Conservation (phyloP, 2,113 vertebrate genomes). For the Heptranchias perlo region DNA sequence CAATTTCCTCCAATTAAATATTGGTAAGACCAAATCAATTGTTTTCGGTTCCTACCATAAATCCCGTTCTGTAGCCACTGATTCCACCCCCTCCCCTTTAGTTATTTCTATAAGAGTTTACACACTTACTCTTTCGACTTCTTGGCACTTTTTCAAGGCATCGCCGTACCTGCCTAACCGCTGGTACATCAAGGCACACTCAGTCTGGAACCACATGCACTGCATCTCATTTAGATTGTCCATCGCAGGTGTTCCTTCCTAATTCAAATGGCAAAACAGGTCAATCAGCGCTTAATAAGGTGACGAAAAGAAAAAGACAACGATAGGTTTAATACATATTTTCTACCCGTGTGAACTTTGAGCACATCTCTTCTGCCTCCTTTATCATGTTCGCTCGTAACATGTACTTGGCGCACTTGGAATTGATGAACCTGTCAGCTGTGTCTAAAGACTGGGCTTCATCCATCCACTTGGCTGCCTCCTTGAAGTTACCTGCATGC, state of each 20-base stretch:
- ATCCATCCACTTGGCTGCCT: slow-evolving; percentile 70
- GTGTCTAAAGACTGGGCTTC: slow-evolving; percentile 70
- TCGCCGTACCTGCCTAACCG: slow-evolving; percentile 59
- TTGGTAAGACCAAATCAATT: no score
- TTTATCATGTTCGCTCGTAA: slow-evolving; percentile 66
- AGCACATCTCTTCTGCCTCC: slow-evolving; percentile 69
- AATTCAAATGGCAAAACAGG: slow-evolving; percentile 28
- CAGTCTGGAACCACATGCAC: slow-evolving; percentile 71
- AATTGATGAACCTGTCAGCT: slow-evolving; percentile 68
- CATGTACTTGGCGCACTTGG: slow-evolving; percentile 70
- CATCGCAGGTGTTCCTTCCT: slow-evolving; percentile 67
- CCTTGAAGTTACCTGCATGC: slow-evolving; percentile 67
- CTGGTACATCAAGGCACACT: slow-evolving; percentile 63
- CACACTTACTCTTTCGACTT: slow-evolving; percentile 64
- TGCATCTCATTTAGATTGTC: slow-evolving; percentile 71
- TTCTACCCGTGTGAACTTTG: slow-evolving; percentile 67
- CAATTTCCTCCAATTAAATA: no score
- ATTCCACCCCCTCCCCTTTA: no score
- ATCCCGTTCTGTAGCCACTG: no score
- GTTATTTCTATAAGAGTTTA: neutral
- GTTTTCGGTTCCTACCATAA: no score
- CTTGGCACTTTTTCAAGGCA: slow-evolving; percentile 66
- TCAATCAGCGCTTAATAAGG: no score
- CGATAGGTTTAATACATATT: neutral
- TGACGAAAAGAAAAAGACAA: no score